A percentile compares a stretch with the other conserved stretches of the same genome.
Conservation (phyloP, 2,113 vertebrate genomes). For the Cervus canadensis region DNA sequence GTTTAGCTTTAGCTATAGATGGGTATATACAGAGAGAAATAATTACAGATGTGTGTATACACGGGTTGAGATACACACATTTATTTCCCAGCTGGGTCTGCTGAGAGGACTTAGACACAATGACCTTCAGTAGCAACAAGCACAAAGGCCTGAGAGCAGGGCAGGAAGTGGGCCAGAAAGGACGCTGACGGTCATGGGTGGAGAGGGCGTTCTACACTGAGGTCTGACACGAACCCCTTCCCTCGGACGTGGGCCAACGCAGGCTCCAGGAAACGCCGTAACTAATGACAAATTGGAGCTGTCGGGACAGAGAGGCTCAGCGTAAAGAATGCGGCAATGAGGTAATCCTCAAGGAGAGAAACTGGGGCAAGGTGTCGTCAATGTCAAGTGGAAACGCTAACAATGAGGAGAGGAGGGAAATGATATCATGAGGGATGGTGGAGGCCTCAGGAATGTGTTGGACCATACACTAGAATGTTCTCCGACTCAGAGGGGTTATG, state of each 20-base stretch:
- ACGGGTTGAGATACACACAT: not conserved
- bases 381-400: slow-evolving; percentile 38
- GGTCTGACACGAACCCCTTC: not conserved
- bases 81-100: not conserved
- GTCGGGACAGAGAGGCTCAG: slow-evolving; percentile 22
- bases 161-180: not conserved
- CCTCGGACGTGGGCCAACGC: not conserved
- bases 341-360: slow-evolving; percentile 50
- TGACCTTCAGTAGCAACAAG: not conserved
- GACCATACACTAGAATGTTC: not conserved
- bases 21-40: not conserved
- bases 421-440: not conserved
- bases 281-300: slow-evolving; percentile 41
- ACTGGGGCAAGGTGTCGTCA: slow-evolving; percentile 50
- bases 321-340: slow-evolving; percentile 38
- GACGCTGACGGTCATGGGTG: not conserved
- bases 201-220: not conserved
- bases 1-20: not conserved
- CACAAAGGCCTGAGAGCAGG: not conserved
- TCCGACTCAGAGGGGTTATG: not conserved
- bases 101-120: not conserved
- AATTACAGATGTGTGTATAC: not conserved
- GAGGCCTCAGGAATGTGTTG: not conserved
- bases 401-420: not conserved
- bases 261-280: slow-evolving; percentile 21